Percentiles rank a stretch among this genome's conserved stretches.
These are phyloP conservation scores for Fukomys damarensis DNA, from an alignment of 2,113 vertebrate species.

Conservation along the genomic window DNA sequence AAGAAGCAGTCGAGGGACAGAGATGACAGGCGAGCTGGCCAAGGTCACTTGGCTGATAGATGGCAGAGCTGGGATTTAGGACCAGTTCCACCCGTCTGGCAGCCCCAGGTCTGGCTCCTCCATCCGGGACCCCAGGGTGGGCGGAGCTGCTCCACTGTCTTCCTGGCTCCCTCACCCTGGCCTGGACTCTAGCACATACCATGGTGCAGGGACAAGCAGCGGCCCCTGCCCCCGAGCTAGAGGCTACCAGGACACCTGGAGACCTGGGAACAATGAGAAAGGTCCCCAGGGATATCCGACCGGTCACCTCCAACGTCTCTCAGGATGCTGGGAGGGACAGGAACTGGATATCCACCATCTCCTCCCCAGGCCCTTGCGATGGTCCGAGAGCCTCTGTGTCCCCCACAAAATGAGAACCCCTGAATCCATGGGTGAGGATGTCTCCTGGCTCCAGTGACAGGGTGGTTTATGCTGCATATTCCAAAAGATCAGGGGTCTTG, in stretches of 20 bases:
- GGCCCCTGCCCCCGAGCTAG: not conserved
- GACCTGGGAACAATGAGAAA: not conserved
- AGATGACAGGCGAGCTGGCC: accelerated
- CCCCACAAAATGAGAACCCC: not conserved
- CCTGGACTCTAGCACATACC: not conserved
- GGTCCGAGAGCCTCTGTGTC: not conserved
- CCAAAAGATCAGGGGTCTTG: not conserved
- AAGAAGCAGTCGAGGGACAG: not conserved
- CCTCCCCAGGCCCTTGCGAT: accelerated
- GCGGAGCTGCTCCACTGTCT: not conserved
- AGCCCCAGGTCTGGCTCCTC: not conserved
- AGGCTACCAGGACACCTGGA: not conserved
- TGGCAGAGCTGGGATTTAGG: not conserved
- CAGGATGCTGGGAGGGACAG: too few species aligned
- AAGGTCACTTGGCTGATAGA: not conserved
- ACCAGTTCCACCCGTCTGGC: too few species aligned
- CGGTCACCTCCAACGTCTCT: not conserved
- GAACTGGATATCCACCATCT: too few species aligned
- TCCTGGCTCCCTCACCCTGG: not conserved
- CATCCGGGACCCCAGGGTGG: not conserved
- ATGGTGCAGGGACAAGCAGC: not conserved
- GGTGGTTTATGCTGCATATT: accelerated
- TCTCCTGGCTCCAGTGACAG: not conserved
- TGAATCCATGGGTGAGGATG: accelerated
- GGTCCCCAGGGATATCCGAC: not conserved